A percentile compares a stretch with the other conserved stretches of the same genome.
Conservation (phyloP, 2,888 invertebrate species). For the Erebia palarica region DNA sequence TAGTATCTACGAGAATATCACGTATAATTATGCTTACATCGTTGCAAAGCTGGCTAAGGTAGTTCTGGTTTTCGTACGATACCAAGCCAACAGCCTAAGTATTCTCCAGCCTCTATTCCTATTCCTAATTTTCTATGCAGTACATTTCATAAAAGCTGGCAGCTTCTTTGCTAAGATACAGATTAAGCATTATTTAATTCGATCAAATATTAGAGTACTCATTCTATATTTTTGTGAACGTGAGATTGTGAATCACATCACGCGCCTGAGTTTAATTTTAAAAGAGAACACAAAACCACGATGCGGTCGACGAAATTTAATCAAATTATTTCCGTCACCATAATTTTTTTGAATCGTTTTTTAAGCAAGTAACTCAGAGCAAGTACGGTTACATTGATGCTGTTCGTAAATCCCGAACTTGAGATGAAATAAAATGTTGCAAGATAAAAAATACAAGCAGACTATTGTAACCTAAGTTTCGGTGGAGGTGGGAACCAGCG, state of each 20-base stretch:
- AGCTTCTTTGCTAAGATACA: not conserved
- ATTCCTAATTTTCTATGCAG: no score
- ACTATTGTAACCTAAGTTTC: slow-evolving; percentile 52
- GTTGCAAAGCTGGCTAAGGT: no score
- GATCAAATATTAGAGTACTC: not conserved
- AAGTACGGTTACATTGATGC: slow-evolving; percentile 48
- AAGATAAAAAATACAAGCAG: slow-evolving; percentile 43
- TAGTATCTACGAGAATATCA: no score
- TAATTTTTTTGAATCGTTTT: slow-evolving; percentile 53
- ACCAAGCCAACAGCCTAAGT: no score
- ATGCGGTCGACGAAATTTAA: slow-evolving; percentile 59
- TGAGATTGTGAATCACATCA: slow-evolving; percentile 69
- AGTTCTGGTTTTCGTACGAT: no score
- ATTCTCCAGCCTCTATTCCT: no score
- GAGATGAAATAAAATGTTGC: not conserved
- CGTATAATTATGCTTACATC: no score
- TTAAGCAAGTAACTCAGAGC: slow-evolving; percentile 44
- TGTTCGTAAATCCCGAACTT: slow-evolving; percentile 3
- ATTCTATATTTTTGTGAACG: slow-evolving; percentile 50
- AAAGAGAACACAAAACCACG: slow-evolving; percentile 54
- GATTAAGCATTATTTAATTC: not conserved
- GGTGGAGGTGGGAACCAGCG: slow-evolving; percentile 63
- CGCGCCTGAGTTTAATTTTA: slow-evolving; percentile 61
- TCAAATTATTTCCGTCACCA: slow-evolving; percentile 64
- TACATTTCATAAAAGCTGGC: no score